These are phyloP conservation scores for Julus scanicus DNA, from an alignment of 2,888 invertebrate genomes.

Conservation along the genomic window DNA sequence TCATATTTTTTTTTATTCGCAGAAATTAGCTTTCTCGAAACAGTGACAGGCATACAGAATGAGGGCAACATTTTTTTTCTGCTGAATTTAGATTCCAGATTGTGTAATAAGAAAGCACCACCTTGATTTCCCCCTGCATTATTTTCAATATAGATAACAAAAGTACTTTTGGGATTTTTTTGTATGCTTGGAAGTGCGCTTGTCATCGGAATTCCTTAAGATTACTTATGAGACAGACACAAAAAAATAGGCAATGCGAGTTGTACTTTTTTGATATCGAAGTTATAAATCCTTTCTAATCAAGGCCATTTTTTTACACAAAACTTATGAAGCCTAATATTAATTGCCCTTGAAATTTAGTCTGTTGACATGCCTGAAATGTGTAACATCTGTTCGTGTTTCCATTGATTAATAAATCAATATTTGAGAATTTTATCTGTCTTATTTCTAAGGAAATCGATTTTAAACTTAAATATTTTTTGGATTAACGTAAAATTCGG, in stretches of 20 bases:
- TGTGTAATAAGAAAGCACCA: slow-evolving; percentile 5
- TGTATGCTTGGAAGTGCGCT: background rate
- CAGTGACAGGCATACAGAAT: background rate
- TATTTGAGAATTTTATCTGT: slow-evolving; percentile 20
- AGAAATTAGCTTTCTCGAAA: background rate
- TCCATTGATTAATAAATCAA: slow-evolving; percentile 36
- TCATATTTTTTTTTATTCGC: background rate
- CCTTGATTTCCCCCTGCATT: background rate
- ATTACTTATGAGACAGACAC: slow-evolving; percentile 15
- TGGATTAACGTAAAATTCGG: background rate
- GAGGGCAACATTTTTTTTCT: background rate
- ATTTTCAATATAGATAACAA: background rate
- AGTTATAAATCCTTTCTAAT: slow-evolving; percentile 18
- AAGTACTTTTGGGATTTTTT: slow-evolving; percentile 3
- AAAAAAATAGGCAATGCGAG: background rate
- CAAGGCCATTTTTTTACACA: slow-evolving; percentile 9
- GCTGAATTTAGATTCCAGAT: background rate
- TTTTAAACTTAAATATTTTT: background rate
- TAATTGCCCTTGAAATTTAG: slow-evolving; percentile 35
- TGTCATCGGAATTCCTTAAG: background rate
- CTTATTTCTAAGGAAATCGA: background rate
- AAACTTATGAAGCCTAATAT: background rate
- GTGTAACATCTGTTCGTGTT: slow-evolving; percentile 8
- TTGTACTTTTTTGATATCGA: background rate
- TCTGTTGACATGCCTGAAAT: slow-evolving; percentile 35